Conservation (phyloP, 2,888 invertebrate genomes). For the Cremastobaeus sp. region DNA sequence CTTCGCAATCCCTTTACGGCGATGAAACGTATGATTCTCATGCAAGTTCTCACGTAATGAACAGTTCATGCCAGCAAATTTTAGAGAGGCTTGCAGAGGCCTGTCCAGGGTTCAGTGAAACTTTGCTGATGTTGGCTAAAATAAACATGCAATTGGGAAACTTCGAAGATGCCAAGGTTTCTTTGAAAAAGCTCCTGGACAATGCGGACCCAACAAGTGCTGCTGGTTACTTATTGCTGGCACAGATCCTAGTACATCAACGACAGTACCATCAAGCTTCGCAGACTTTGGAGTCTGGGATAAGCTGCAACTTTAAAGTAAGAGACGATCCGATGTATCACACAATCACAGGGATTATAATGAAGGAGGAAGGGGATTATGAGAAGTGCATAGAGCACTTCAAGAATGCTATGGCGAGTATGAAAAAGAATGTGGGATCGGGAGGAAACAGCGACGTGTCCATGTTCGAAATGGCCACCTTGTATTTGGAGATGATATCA, state of each 20-base stretch:
- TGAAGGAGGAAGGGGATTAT: constrained; percentile 85
- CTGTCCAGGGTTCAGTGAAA: constrained; percentile 88
- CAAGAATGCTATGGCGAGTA: constrained; percentile 84
- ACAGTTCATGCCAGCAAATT: constrained; percentile 82
- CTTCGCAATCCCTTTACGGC: constrained; percentile 78
- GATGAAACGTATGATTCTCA: background rate
- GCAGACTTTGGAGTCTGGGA: constrained; percentile 91
- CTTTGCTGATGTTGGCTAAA: constrained; percentile 86
- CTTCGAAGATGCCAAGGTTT: constrained; percentile 83
- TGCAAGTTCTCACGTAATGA: background rate
- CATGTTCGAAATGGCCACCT: constrained; percentile 87
- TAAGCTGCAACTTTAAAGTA: constrained; percentile 95
- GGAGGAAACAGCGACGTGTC: constrained; percentile 61
- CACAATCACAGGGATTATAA: constrained; percentile 89
- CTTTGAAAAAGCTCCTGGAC: constrained; percentile 86
- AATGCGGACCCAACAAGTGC: constrained; percentile 88
- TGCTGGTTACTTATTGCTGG: constrained; percentile 90
- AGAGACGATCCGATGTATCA: constrained; percentile 95
- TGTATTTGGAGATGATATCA: constrained; percentile 92
- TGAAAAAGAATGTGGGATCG: constrained; percentile 76
- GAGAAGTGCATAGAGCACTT: constrained; percentile 87
- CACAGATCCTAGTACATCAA: constrained; percentile 89
- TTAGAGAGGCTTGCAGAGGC: constrained; percentile 86
- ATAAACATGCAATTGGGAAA: constrained; percentile 90
- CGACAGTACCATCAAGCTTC: constrained; percentile 87